Percentiles rank a stretch among this genome's conserved stretches.
These are phyloP conservation scores for Nasonia vitripennis DNA, from an alignment of 1,140 invertebrate genomes.

Conservation along the genomic window DNA sequence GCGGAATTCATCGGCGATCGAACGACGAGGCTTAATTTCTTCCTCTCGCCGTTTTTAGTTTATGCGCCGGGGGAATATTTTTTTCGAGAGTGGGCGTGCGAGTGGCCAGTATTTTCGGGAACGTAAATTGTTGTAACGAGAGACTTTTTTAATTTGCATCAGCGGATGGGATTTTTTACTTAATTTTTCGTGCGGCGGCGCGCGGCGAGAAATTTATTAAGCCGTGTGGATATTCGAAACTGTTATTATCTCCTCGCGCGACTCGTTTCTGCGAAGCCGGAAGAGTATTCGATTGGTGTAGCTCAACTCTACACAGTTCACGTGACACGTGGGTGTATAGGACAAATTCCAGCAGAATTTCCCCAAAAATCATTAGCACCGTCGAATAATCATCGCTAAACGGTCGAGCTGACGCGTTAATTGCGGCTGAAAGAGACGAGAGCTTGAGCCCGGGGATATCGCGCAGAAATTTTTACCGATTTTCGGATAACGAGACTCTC, in stretches of 20 bases:
- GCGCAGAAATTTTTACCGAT: slow-evolving; percentile 40
- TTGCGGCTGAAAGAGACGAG: slow-evolving; percentile 28
- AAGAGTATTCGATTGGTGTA: too few species aligned
- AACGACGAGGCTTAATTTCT: neutral
- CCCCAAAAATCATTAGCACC: neutral
- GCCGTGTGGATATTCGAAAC: too few species aligned
- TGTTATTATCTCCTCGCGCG: too few species aligned
- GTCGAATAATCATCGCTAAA: slow-evolving; percentile 33
- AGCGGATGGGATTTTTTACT: neutral
- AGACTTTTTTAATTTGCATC: neutral
- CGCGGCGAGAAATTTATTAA: neutral
- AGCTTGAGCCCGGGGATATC: neutral
- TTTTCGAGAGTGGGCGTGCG: neutral
- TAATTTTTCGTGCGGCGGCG: neutral
- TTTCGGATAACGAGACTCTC: slow-evolving; percentile 43
- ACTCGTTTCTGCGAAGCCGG: too few species aligned
- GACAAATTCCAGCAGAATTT: neutral
- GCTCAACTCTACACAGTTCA: neutral
- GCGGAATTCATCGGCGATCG: neutral
- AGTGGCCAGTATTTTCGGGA: neutral
- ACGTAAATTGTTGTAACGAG: neutral
- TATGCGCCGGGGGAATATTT: neutral
- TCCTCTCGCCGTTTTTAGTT: neutral
- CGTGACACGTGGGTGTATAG: neutral
- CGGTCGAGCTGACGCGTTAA: slow-evolving; percentile 34